Evolutionary conservation across 2,113 vertebrate genomes (phyloP).

Genomic region (Hippocampus barbouri): DNA sequence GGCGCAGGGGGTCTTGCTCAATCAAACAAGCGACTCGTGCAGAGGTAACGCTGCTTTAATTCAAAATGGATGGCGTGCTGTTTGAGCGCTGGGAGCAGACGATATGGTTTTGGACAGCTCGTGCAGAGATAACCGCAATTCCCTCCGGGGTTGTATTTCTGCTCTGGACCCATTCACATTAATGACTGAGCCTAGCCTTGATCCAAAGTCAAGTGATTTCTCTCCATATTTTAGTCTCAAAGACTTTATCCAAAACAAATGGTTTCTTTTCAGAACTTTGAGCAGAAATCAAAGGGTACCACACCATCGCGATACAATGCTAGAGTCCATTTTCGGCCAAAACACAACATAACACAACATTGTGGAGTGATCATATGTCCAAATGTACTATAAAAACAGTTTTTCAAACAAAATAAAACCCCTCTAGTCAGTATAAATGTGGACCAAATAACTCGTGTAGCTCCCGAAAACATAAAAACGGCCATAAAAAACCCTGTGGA

Average conservation of each 20-base stretch:
- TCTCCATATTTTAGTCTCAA: not conserved
- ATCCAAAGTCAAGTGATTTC: slow-evolving; percentile 5
- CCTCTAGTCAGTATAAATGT: not conserved
- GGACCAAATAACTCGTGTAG: not conserved
- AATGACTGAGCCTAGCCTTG: not conserved
- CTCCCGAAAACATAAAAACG: too few relatives aligned
- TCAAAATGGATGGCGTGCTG: slow-evolving; percentile 23
- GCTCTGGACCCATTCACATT: slow-evolving; percentile 7
- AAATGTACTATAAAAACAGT: not conserved
- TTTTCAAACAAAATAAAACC: not conserved
- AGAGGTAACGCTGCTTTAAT: slow-evolving; percentile 23
- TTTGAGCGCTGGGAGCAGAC: slow-evolving; percentile 2
- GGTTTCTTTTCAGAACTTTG: not conserved
- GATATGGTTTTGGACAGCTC: slow-evolving; percentile 18
- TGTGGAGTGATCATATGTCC: not conserved
- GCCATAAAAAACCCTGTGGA: too few relatives aligned
- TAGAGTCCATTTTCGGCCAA: not conserved
- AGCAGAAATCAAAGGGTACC: not conserved
- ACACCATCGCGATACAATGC: not conserved
- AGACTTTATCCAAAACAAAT: not conserved
- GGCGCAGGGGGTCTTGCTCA: slow-evolving; percentile 20
- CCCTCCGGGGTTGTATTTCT: slow-evolving; percentile 12
- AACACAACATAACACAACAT: not conserved
- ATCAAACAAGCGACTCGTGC: slow-evolving; percentile 34
- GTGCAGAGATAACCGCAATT: slow-evolving; percentile 20